Percentiles rank a stretch among this genome's conserved stretches.
Evolutionary conservation across 2,888 invertebrate genomes (phyloP).

Genomic region (Idaea aversata): DNA sequence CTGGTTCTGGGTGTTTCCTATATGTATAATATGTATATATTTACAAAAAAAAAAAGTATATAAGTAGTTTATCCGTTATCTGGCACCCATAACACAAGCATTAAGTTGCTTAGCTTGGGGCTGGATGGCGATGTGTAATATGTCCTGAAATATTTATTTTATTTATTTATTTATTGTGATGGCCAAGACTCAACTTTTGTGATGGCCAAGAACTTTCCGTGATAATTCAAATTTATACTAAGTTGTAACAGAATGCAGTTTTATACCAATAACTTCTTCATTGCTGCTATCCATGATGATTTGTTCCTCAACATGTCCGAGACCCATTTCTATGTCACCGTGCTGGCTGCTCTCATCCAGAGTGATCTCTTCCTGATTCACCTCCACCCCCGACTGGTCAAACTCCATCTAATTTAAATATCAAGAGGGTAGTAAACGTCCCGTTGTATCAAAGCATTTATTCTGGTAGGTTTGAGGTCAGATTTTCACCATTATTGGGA

Average conservation of each 20-base stretch:
- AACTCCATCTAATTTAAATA: slow-evolving; percentile 62
- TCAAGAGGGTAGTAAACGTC: background rate
- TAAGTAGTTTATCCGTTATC: no score
- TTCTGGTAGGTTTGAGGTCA: no score
- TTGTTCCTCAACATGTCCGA: slow-evolving; percentile 62
- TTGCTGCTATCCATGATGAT: slow-evolving; percentile 65
- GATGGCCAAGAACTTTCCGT: background rate
- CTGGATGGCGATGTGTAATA: no score
- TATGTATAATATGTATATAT: no score
- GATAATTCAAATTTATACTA: background rate
- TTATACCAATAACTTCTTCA: slow-evolving; percentile 70
- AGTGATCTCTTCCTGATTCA: slow-evolving; percentile 55
- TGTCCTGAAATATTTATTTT: no score
- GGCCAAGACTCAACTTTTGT: no score
- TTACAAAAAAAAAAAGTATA: no score
- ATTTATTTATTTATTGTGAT: no score
- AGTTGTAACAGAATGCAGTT: background rate
- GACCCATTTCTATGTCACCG: slow-evolving; percentile 63
- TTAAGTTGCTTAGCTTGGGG: no score
- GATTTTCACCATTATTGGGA: no score
- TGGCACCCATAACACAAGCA: no score
- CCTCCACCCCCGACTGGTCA: slow-evolving; percentile 56
- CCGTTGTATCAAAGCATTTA: background rate
- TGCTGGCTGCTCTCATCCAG: slow-evolving; percentile 49
- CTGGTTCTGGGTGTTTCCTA: no score